Percentiles rank a stretch among this genome's conserved stretches.
phyloP scores from a whole-genome alignment of 2,797 vertebrate genomes.

The Delichon dasypus region DNA sequence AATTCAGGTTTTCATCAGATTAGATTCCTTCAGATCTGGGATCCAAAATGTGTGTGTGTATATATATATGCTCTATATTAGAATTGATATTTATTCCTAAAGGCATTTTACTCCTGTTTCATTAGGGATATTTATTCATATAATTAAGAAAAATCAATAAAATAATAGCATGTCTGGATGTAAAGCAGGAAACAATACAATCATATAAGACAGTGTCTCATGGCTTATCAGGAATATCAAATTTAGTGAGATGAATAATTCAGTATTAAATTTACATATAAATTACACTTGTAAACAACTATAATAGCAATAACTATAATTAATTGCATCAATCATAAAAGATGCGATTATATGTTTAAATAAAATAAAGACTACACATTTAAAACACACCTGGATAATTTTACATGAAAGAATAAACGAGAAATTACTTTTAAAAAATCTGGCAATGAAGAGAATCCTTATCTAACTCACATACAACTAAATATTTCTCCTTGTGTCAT shows the following conservation, averaged over 20 bases:
- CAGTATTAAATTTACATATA: constrained; percentile 31
- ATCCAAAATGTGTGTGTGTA: not conserved
- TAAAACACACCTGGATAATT: not conserved
- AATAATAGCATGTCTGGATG: not conserved
- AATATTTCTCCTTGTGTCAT: not conserved
- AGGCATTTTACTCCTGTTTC: not conserved
- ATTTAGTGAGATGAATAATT: constrained; percentile 36
- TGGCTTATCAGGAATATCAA: not conserved
- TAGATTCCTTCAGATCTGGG: not conserved
- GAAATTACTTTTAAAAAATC: not conserved
- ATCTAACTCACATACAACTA: not conserved
- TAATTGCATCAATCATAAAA: not conserved
- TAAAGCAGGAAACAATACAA: not conserved
- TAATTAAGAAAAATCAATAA: not conserved
- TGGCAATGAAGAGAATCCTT: not conserved
- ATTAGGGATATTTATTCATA: not conserved
- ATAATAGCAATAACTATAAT: not conserved
- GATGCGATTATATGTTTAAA: not conserved
- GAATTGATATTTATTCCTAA: not conserved
- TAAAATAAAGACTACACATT: not conserved
- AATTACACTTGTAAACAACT: constrained; percentile 4
- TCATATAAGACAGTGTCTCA: not conserved
- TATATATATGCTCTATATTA: not conserved
- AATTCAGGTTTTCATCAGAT: not conserved
- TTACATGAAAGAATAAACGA: not conserved